Evolutionary conservation across 2,888 invertebrate species (phyloP).

Genomic region (Sminthurinus aureus): DNA sequence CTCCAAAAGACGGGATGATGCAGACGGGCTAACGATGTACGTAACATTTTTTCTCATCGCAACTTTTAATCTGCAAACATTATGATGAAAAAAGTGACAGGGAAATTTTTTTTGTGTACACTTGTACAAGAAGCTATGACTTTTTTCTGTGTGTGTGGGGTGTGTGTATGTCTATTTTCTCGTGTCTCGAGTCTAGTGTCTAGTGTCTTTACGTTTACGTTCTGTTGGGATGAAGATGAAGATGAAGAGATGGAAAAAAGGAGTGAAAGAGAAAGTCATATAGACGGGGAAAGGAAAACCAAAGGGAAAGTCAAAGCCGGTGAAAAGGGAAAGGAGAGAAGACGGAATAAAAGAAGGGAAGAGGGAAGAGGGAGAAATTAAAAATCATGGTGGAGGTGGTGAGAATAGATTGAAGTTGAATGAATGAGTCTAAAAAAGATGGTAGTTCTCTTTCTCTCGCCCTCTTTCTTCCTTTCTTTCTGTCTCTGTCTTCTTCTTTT

Average conservation of each 20-base stretch:
- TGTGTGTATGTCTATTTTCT: no score
- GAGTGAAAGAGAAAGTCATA: no score
- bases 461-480: not conserved
- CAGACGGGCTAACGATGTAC: slow-evolving; percentile 36
- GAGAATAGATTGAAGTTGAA: slow-evolving; percentile 35
- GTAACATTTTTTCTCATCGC: slow-evolving; percentile 44
- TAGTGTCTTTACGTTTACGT: no score
- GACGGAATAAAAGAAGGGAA: slow-evolving; percentile 11
- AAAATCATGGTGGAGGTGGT: slow-evolving; percentile 28
- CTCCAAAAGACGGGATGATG: slow-evolving; percentile 26
- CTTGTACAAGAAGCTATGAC: slow-evolving; percentile 24
- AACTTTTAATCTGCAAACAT: slow-evolving; percentile 44
- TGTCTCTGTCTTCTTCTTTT: slow-evolving; percentile 8
- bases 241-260: no score
- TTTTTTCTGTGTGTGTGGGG: not conserved
- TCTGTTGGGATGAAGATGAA: no score
- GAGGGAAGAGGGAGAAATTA: slow-evolving; percentile 28
- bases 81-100: slow-evolving; percentile 43
- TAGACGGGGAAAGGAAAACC: no score
- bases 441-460: slow-evolving; percentile 3
- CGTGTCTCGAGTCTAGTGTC: no score
- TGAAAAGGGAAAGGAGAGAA: not conserved
- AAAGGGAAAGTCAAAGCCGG: no score
- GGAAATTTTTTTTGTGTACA: slow-evolving; percentile 39
- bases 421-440: slow-evolving; percentile 26